Evolutionary conservation across 2,113 vertebrate genomes (phyloP).

Genomic region (Riparia riparia): DNA sequence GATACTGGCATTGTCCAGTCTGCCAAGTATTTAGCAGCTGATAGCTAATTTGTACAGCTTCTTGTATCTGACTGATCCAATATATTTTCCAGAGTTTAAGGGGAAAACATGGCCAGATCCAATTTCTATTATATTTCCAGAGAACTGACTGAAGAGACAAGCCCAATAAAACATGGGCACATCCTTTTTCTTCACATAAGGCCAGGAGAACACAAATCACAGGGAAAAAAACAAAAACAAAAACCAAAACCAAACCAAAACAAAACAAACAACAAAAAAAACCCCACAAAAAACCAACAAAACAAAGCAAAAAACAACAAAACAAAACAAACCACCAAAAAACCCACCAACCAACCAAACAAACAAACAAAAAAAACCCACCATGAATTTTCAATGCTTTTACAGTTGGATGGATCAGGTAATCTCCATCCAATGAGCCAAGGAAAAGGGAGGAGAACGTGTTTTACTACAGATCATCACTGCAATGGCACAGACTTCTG

Average conservation of each 20-base stretch:
- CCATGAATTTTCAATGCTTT: background rate
- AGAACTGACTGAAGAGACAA: background rate
- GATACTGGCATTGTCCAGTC: background rate
- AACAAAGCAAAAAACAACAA: too few relatives aligned
- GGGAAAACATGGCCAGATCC: background rate
- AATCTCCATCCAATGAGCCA: background rate
- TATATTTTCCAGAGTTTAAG: background rate
- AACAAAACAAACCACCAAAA: too few relatives aligned
- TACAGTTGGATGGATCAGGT: background rate
- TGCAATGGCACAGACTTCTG: background rate
- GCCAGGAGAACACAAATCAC: background rate
- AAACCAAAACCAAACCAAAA: too few relatives aligned
- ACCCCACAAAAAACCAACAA: too few relatives aligned
- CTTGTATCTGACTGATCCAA: background rate
- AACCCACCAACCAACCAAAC: too few relatives aligned
- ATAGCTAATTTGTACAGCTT: slow-evolving; percentile 16
- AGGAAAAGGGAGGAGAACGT: background rate
- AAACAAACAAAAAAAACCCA: background rate
- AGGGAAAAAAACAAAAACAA: background rate
- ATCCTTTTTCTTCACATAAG: background rate
- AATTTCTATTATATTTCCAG: background rate
- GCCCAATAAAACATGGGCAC: background rate
- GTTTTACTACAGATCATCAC: background rate
- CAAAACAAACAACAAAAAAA: too few relatives aligned
- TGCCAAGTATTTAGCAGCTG: slow-evolving; percentile 11